A percentile compares a stretch with the other conserved stretches of the same genome.
Conservation (phyloP, 2,113 vertebrate species). For the Balaeniceps rex region DNA sequence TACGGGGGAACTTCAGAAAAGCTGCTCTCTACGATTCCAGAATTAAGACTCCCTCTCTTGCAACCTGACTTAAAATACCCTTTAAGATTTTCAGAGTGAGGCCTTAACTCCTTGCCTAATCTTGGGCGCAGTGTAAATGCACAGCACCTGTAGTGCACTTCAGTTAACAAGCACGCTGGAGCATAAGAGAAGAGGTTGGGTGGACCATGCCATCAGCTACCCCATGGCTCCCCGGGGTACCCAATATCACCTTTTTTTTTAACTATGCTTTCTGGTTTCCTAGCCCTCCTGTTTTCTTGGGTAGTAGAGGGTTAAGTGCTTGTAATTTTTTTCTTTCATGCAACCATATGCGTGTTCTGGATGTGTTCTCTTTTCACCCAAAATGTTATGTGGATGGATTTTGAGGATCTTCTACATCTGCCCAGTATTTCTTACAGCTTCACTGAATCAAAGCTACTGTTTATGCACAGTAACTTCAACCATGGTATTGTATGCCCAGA, state of each 20-base stretch:
- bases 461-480: background rate
- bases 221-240: accelerated
- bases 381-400: background rate
- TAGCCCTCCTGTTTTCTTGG: background rate
- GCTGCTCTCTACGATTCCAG: background rate
- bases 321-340: background rate
- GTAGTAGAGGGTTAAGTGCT: background rate
- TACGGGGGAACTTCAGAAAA: background rate
- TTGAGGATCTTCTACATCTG: background rate
- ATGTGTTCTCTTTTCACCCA: background rate
- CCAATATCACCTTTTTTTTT: background rate
- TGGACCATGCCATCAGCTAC: background rate
- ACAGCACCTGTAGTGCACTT: accelerated
- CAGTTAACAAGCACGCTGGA: accelerated
- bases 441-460: background rate
- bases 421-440: background rate
- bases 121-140: background rate
- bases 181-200: background rate
- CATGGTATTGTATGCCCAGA: background rate
- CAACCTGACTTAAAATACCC: background rate
- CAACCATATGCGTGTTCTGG: background rate
- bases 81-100: background rate
- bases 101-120: no score
- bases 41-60: background rate
- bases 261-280: background rate